Conservation (phyloP, 1,140 invertebrate species). For the Pseudomyrmex cubaensis region DNA sequence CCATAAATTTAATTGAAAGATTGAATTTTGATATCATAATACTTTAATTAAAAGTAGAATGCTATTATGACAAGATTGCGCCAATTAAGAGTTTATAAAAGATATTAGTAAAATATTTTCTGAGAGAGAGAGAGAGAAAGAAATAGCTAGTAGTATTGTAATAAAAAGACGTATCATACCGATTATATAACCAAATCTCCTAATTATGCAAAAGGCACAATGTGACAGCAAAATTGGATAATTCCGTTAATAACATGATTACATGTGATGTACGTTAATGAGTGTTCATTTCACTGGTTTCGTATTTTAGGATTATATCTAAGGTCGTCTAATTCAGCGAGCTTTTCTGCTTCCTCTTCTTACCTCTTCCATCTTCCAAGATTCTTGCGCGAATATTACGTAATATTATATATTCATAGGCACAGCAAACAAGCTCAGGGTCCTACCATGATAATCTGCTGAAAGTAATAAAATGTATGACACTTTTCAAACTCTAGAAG, state of each 20-base stretch:
- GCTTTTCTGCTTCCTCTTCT: not conserved
- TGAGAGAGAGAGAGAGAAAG: too few relatives aligned
- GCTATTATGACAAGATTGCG: not conserved
- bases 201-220: slow-evolving; percentile 8
- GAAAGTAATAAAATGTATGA: slow-evolving; percentile 21
- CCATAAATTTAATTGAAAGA: not conserved
- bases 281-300: not conserved
- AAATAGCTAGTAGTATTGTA: not conserved
- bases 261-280: not conserved
- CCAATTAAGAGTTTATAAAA: too few relatives aligned
- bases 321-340: not conserved
- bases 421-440: not conserved
- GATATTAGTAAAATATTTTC: too few relatives aligned
- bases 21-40: not conserved
- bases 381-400: slow-evolving; percentile 22
- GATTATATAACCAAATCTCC: slow-evolving; percentile 23
- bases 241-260: slow-evolving; percentile 46
- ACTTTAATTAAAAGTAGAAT: not conserved
- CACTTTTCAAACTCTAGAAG: not conserved
- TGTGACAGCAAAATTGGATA: slow-evolving; percentile 30
- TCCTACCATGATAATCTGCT: not conserved
- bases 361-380: not conserved
- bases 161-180: not conserved
- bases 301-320: not conserved
- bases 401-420: slow-evolving; percentile 27